Conservation (phyloP, 2,113 vertebrate species). For the Anguilla japonica region DNA sequence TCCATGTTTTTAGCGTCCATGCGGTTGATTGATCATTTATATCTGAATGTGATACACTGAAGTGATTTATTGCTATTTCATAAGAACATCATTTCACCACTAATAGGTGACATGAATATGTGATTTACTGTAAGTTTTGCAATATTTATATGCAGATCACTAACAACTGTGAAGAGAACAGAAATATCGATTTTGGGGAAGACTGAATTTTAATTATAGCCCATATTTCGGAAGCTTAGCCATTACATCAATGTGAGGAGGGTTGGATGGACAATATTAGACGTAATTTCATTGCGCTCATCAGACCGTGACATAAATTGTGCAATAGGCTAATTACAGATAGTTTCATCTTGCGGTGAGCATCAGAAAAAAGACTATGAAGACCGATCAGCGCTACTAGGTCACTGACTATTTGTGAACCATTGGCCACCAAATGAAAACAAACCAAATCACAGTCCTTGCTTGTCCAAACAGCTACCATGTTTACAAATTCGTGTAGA, state of each 20-base stretch:
- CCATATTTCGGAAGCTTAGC: not conserved
- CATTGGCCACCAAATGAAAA: not conserved
- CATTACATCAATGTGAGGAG: not conserved
- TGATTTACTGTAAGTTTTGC: too few relatives aligned
- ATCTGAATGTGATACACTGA: too few relatives aligned
- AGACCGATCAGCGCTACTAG: not conserved
- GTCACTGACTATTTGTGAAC: not conserved
- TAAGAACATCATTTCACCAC: too few relatives aligned
- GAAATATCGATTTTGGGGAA: not conserved
- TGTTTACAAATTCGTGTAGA: not conserved
- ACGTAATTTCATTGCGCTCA: not conserved
- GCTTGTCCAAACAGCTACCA: not conserved
- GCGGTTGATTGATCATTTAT: too few relatives aligned
- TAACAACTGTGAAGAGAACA: not conserved
- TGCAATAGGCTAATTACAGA: not conserved
- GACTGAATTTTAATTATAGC: not conserved
- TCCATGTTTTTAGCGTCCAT: too few relatives aligned
- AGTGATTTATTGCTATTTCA: too few relatives aligned
- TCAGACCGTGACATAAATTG: not conserved
- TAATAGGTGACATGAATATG: too few relatives aligned
- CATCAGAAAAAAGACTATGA: not conserved
- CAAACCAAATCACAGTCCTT: not conserved
- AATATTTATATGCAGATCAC: too few relatives aligned
- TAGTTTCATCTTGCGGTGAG: not conserved
- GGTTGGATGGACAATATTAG: not conserved